A percentile compares a stretch with the other conserved stretches of the same genome.
Conservation (phyloP, 2,888 invertebrate genomes). For the Caenorhabditis sp. region DNA sequence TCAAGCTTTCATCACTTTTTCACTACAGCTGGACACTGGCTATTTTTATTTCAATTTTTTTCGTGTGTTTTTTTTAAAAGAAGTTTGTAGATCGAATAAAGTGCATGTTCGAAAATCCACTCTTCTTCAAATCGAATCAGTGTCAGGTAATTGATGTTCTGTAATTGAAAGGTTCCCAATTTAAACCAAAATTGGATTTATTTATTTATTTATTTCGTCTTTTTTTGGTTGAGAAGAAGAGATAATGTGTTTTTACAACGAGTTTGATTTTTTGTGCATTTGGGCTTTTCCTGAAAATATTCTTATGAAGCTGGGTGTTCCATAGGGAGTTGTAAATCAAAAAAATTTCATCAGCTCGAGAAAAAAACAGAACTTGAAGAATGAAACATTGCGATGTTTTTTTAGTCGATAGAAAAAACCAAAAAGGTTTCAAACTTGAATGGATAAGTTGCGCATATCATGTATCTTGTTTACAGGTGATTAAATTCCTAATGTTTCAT, state of each 20-base stretch:
- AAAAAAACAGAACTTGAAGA: too few relatives aligned
- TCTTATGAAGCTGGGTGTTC: too few relatives aligned
- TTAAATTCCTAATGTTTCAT: too few relatives aligned
- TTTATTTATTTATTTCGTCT: background rate
- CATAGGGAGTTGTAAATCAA: too few relatives aligned
- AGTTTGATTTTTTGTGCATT: too few relatives aligned
- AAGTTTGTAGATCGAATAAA: background rate
- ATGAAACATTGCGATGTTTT: too few relatives aligned
- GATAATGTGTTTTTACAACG: background rate
- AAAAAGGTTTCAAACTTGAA: too few relatives aligned
- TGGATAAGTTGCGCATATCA: too few relatives aligned
- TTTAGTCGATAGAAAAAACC: too few relatives aligned
- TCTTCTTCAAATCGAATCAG: background rate
- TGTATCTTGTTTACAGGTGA: too few relatives aligned
- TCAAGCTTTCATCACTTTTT: conserved; percentile 32
- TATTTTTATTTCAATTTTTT: background rate
- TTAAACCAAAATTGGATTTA: background rate
- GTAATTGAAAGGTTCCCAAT: background rate
- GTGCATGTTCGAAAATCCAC: background rate
- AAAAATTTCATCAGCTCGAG: too few relatives aligned
- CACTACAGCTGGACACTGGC: background rate
- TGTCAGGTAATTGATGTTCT: background rate
- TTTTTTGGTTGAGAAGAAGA: background rate
- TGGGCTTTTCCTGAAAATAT: too few relatives aligned
- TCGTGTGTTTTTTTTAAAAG: background rate